phyloP scores from a whole-genome alignment of 2,888 invertebrate genomes.

The Lasioglossum morio region DNA sequence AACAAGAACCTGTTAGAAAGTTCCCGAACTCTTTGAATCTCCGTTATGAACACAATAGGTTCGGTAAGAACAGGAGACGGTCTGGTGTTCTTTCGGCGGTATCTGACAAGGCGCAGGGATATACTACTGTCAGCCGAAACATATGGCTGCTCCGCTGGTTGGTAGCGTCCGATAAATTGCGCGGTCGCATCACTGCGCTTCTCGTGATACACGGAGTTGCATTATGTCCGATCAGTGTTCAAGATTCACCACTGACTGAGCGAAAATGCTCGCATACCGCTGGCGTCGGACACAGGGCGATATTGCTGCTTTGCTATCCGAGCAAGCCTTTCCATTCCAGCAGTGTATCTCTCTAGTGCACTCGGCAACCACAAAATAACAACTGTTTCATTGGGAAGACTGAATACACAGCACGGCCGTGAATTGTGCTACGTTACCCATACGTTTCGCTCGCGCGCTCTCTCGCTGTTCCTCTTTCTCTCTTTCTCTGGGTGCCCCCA shows the following conservation, averaged over 20 bases:
- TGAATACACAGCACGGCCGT: constrained; percentile 63
- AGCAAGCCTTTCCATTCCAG: constrained; percentile 50
- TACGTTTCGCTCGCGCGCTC: constrained; percentile 11
- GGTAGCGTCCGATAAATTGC: constrained; percentile 45
- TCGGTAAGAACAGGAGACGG: background rate
- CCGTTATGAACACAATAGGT: background rate
- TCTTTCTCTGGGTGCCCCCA: background rate
- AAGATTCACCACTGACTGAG: constrained; percentile 50
- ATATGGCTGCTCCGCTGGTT: constrained; percentile 24
- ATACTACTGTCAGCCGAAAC: constrained; percentile 43
- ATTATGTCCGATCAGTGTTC: constrained; percentile 56
- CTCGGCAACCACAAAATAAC: constrained; percentile 69
- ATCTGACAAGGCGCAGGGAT: background rate
- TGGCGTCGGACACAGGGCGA: constrained; percentile 45
- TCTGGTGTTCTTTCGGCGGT: background rate
- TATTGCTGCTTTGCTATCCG: constrained; percentile 55
- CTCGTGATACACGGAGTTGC: constrained; percentile 39
- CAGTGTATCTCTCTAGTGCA: constrained; percentile 65
- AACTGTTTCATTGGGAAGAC: constrained; percentile 69
- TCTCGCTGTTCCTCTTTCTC: background rate
- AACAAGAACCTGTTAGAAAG: background rate
- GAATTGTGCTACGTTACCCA: constrained; percentile 60
- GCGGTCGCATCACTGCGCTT: constrained; percentile 29
- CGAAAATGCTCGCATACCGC: constrained; percentile 43
- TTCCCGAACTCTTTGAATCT: background rate